Base-by-base conservation (phyloP, 2,797 vertebrate genomes). In the Melanotaenia boesemani region DNA sequence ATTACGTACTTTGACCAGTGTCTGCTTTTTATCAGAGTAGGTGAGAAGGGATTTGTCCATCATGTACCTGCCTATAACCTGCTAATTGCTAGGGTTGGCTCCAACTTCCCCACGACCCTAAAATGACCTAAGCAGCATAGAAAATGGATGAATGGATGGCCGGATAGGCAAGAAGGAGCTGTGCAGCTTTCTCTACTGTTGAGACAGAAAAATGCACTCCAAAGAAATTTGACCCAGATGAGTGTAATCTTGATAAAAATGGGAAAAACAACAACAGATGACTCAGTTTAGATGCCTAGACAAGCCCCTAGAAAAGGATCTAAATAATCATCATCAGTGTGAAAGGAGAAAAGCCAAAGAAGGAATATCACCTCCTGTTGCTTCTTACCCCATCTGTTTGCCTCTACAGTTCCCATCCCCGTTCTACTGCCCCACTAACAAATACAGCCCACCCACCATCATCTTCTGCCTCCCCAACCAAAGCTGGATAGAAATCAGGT, bases 341-440 rank as follows among this genome's bases (percentile, higher is more conserved):
- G 70, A 56, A 28, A 63, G 58, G 7, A 52, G 44, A 70, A 44
- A 60, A 76, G 46, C 72, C 66, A 61, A 30, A 39, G 55, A 66
- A 50, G 79, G 62, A 76, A 80, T 66, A 80, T 18, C 65, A 70
- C 30, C 76, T 70, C 77, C 80, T 73, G 75, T 75, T 82, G 76
- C 62, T 69, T 36, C 5, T 26, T 20, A 59, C 78, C 41, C 70
- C 69, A 48, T 80, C 83, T 82, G 80, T 74, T 75, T 73, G 79
- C 37, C 66, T 77, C 82, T 81, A 28, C 28, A 28, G 52, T 76
- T 77, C 60, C 63, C 69, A 80, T 76, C 62, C n/a, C 44, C 12
- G 70, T 65, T 76, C 34, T 24, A 26, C 16, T 72, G 64, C 37
- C 39, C 67, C 44, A 1, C 67, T n/a, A 67, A 62, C 67, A 63